A percentile compares a stretch with the other conserved stretches of the same genome.
Evolutionary conservation across 2,113 vertebrate genomes (phyloP).

Genomic region (Prionailurus viverrinus): DNA sequence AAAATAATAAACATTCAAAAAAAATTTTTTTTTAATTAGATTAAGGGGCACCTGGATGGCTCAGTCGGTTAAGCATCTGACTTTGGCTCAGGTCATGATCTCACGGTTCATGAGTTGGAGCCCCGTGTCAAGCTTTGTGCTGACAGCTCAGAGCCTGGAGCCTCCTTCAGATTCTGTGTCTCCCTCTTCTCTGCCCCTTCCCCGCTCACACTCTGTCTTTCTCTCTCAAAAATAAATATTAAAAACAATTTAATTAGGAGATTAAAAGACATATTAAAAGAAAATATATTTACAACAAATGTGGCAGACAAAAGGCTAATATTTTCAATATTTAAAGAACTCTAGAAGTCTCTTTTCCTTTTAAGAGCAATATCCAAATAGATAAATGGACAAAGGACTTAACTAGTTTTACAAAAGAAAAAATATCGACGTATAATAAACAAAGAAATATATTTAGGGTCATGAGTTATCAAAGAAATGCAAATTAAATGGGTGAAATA

Average conservation of each 20-base stretch:
- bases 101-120: too few relatives aligned
- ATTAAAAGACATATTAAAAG: not conserved
- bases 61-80: too few relatives aligned
- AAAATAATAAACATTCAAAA: too few relatives aligned
- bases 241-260: not conserved
- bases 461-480: constrained; percentile 48
- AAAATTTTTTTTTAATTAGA: too few relatives aligned
- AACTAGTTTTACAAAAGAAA: constrained; percentile 44
- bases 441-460: constrained; percentile 14
- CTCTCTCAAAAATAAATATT: too few relatives aligned
- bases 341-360: not conserved
- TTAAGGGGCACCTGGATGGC: too few relatives aligned
- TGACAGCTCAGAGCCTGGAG: too few relatives aligned
- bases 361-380: not conserved
- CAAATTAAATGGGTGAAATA: constrained; percentile 1
- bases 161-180: too few relatives aligned
- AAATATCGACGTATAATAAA: constrained; percentile 28
- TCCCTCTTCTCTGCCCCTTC: too few relatives aligned
- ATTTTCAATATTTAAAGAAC: constrained; percentile 39
- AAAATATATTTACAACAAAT: constrained; percentile 17
- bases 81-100: too few relatives aligned
- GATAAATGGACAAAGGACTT: not conserved
- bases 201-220: too few relatives aligned
- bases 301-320: not conserved
- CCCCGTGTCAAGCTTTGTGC: too few relatives aligned